Conservation (phyloP, 2,113 vertebrate genomes). For the Cromileptes altivelis region DNA sequence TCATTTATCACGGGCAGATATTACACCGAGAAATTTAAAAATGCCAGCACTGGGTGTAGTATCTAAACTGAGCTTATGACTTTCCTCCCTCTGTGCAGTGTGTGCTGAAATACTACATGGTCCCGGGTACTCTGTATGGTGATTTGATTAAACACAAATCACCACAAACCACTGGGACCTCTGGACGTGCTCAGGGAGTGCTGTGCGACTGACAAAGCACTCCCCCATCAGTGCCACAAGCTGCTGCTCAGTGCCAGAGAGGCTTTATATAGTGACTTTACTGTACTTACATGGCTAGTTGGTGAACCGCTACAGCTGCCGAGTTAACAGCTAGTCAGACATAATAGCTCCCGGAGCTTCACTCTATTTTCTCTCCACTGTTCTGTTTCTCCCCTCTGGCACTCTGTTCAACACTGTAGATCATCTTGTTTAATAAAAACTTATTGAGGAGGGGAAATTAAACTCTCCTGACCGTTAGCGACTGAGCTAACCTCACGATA, state of each 20-base stretch:
- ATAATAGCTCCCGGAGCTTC: background rate
- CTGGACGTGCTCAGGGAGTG: no score
- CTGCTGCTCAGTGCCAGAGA: no score
- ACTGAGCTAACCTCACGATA: background rate
- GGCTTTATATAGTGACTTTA: background rate
- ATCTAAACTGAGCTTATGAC: no score
- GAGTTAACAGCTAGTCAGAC: background rate
- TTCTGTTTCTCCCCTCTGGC: background rate
- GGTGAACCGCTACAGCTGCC: background rate
- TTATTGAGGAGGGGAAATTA: constrained; percentile 4
- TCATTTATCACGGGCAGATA: no score
- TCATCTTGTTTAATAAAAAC: background rate
- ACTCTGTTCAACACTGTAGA: background rate
- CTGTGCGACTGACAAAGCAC: no score
- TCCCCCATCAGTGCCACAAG: no score
- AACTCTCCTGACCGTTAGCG: background rate
- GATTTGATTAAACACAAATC: no score
- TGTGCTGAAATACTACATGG: background rate
- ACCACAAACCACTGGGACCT: no score
- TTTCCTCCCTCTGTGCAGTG: no score
- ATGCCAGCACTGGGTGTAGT: no score
- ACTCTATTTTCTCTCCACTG: background rate
- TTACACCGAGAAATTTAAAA: no score
- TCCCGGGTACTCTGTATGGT: background rate
- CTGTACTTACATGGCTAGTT: no score